Evolutionary conservation across 2,797 vertebrate species (phyloP).

Genomic region (Ateles fusciceps): DNA sequence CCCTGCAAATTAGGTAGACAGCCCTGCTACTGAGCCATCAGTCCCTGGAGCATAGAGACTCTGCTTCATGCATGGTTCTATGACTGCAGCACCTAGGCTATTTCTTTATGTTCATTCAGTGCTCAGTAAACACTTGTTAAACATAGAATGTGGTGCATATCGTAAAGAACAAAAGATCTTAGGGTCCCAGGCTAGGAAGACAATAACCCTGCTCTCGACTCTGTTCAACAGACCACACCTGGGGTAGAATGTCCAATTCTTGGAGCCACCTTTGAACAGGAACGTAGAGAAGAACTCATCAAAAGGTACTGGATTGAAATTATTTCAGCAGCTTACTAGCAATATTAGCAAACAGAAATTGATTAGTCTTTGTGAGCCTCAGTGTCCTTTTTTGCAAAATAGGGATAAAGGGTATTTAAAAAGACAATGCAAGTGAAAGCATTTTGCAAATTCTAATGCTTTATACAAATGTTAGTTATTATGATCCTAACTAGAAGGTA

Average conservation of each 20-base stretch:
- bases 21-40: background rate
- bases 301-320: background rate
- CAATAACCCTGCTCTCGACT: background rate
- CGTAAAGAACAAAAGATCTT: background rate
- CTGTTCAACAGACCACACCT: background rate
- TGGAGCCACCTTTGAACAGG: background rate
- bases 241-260: background rate
- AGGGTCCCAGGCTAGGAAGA: background rate
- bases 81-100: background rate
- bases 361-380: background rate
- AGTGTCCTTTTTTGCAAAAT: constrained; percentile 9
- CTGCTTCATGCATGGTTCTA: background rate
- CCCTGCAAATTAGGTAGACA: background rate
- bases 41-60: background rate
- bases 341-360: background rate
- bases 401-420: background rate
- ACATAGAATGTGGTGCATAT: background rate
- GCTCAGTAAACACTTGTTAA: background rate
- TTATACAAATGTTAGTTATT: background rate
- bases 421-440: background rate
- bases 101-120: background rate
- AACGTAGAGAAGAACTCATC: background rate
- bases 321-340: background rate
- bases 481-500: background rate
- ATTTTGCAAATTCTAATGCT: background rate